These are phyloP conservation scores for Atherinomorus stipes DNA, from an alignment of 2,113 vertebrate genomes.

Conservation along the genomic window DNA sequence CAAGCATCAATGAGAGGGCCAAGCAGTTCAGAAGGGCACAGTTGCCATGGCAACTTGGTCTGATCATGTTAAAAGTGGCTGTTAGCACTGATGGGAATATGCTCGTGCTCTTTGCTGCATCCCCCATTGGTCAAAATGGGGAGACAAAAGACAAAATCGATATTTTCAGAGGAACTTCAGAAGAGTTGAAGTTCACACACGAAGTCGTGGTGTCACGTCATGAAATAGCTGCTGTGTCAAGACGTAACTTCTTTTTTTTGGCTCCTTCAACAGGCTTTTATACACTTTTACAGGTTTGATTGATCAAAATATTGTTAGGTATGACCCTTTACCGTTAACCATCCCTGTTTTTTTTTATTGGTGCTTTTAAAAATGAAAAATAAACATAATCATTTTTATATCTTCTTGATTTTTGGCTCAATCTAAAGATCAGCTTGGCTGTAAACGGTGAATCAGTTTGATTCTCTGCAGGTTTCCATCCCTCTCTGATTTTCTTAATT, in stretches of 20 bases:
- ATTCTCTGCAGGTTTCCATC: too few relatives aligned
- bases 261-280: neutral
- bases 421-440: too few relatives aligned
- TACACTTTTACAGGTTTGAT: neutral
- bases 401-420: too few relatives aligned
- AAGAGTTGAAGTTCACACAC: too few relatives aligned
- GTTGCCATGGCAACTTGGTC: conserved; percentile 4
- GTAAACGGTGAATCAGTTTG: too few relatives aligned
- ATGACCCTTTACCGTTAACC: neutral
- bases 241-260: too few relatives aligned
- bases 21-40: neutral
- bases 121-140: neutral
- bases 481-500: too few relatives aligned
- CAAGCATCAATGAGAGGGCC: neutral
- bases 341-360: too few relatives aligned
- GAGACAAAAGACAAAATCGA: too few relatives aligned
- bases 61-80: conserved; percentile 1
- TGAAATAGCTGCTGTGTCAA: too few relatives aligned
- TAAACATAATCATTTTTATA: neutral
- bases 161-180: too few relatives aligned
- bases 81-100: neutral
- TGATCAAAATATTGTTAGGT: neutral
- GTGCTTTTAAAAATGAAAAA: neutral
- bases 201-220: too few relatives aligned
- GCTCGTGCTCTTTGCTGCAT: neutral